Conservation (phyloP, 2,888 invertebrate genomes). For the Sepioteuthis lessoniana region DNA sequence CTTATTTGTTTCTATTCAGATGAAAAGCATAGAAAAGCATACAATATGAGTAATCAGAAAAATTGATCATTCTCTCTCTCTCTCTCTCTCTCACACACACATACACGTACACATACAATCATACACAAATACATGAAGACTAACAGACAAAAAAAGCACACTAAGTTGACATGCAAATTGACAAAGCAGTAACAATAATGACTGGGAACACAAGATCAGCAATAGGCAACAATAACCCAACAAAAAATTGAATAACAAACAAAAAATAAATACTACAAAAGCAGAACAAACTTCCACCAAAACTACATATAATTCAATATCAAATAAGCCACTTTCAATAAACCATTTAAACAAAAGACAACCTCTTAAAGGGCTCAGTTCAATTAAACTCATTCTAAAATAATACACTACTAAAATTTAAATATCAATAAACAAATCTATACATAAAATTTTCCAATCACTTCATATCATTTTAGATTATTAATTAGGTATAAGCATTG, state of each 20-base stretch:
- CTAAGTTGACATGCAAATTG: slow-evolving; percentile 20
- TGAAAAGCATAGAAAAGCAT: background rate
- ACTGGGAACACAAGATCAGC: slow-evolving; percentile 4
- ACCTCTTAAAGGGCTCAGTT: slow-evolving; percentile 33
- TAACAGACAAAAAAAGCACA: slow-evolving; percentile 9
- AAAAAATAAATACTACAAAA: background rate
- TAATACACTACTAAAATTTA: too few relatives aligned
- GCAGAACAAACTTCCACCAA: background rate
- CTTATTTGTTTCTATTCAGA: background rate
- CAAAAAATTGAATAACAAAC: slow-evolving; percentile 20
- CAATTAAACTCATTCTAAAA: too few relatives aligned
- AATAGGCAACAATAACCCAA: slow-evolving; percentile 17
- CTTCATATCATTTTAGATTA: too few relatives aligned
- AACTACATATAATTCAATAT: background rate
- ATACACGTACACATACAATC: background rate
- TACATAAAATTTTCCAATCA: too few relatives aligned
- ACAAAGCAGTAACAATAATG: background rate
- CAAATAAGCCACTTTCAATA: background rate
- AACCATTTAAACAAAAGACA: slow-evolving; percentile 8
- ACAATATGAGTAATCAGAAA: background rate
- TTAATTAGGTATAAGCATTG: too few relatives aligned
- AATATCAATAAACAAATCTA: too few relatives aligned
- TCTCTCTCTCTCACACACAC: background rate
- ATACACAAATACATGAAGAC: background rate
- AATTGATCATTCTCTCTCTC: too few relatives aligned